Percentiles rank a stretch among this genome's conserved stretches.
These are phyloP conservation scores for Arrhopalites spinosus DNA, from an alignment of 2,888 invertebrate genomes.

Conservation along the genomic window DNA sequence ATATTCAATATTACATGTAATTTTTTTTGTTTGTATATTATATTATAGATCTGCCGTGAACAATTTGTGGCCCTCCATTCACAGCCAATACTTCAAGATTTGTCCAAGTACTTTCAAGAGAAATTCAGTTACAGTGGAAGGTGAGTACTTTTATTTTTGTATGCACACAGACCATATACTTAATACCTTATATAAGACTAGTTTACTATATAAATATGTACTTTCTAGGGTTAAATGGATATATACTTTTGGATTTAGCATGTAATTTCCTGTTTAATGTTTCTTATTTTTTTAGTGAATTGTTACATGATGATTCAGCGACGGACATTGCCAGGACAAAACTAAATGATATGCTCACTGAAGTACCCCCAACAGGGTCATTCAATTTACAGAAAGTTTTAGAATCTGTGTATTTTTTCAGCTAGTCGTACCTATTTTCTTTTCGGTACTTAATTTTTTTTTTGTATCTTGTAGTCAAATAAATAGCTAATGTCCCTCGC, in stretches of 20 bases:
- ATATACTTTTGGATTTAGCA: no score
- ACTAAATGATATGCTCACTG: slow-evolving; percentile 66
- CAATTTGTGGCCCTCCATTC: slow-evolving; percentile 96
- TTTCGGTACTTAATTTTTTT: no score
- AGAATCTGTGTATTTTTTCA: slow-evolving; percentile 84
- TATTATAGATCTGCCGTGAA: slow-evolving; percentile 83
- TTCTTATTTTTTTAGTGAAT: slow-evolving; percentile 1
- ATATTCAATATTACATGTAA: no score
- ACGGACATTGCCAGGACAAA: slow-evolving; percentile 67
- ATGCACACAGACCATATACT: no score
- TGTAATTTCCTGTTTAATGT: no score
- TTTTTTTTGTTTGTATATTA: no score
- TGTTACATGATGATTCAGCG: slow-evolving; percentile 57
- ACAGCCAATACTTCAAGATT: slow-evolving; percentile 85
- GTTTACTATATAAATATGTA: no score
- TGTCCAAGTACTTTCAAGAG: slow-evolving; percentile 74
- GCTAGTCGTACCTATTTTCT: slow-evolving; percentile 62
- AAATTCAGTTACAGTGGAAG: slow-evolving; percentile 71
- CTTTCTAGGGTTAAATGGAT: no score
- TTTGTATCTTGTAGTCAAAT: no score
- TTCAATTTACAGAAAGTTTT: slow-evolving; percentile 78
- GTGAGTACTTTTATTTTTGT: slow-evolving; percentile 64
- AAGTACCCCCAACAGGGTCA: slow-evolving; percentile 74
- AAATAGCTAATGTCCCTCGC: no score
- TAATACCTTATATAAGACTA: no score